Evolutionary conservation across 2,888 invertebrate genomes (phyloP), one percentile per base, ranked within the genome.

Genomic region (Sinelater perroti): DNA sequence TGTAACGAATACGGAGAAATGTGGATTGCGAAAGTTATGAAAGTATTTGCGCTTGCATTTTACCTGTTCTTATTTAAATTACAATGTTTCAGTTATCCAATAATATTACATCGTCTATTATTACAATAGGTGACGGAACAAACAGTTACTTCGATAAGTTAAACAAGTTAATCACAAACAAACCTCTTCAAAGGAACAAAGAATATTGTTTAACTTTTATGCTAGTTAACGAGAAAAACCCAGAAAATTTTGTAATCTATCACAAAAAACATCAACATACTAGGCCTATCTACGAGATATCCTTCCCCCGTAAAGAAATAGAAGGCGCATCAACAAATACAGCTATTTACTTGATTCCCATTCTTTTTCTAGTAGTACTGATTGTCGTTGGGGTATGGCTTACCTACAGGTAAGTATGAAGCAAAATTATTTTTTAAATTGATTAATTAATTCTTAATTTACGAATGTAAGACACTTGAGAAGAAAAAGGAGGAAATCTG

Each of bases 161-260:
- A 21, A 52, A 63, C 4, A 45, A 45, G 28, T 44, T 36, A n/a
- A 24, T 65, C 8, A 30, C 31, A 18, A 66, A 66, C 46, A 67
- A 65, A 54, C 30, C 50, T 10, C 36, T 76, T 26, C 52, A 67
- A 52, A 70, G 75, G 2, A 55, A 69, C 6, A 71, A 68, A 0
- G 70, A 72, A 56, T 77, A 77, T 55, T 77, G 77, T 53, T 55
- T 76, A 26, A 75, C 70, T 26, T 77, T 76, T 56, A 67, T 73
- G 7, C 67, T 76, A 24, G 69, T 69, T 1, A 75, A 74, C 51
- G 64, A 62, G 28, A 66, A 67, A 47, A 67, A 70, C 26, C 60
- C 66, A 8, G 69, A 73, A 57, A 73, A 74, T 45, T 64, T 73
- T 17, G 72, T 72, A n/a, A 71, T 73, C 24, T 75, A 75, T 58